Base-by-base conservation (phyloP, 64 coral and sea anemone species). In the Actinia tenebrosa region DNA sequence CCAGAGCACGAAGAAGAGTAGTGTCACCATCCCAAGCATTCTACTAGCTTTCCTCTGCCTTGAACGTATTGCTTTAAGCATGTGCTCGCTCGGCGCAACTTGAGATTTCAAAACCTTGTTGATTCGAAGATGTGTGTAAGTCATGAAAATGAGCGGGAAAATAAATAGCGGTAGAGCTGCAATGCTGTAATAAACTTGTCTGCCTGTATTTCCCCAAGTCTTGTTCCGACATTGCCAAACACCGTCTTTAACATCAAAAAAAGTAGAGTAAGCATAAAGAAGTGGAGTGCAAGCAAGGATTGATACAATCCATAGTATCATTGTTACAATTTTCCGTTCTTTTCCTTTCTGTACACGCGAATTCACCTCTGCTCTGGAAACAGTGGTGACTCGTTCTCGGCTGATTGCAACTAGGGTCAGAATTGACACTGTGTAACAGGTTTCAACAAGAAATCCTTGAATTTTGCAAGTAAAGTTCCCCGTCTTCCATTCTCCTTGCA, bases 121-220 rank as follows among this genome's bases (percentile, higher is more conserved):
- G 60, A 96, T 93, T n/a, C 79, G 86, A 10, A 93, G 19, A 69
- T 96, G 94, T 2, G 94, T 90, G 78, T 80, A 87, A 14, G 82
- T 66, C 91, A 96, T 96, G 8, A 90, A 82, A 17, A 61, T 22
- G 17, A 93, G 85, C 5, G 94, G 94, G 55, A 90, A 52, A 77
- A 96, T 16, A 84, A 88, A 96, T 10, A 96, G 64, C 19, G 86
- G 47, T 3, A 77, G 71, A 22, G 71, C 80, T 42, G 82, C 58
- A 17, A 96, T 20, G 59, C 87, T 90, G 83, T 96, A 96, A n/a
- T 96, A 96, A 83, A 96, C 83, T 64, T 86, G 88, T 46, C 94
- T 92, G 26, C 85, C 88, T 17, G 87, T n/a, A 71, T 96, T n/a
- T 3, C 20, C 47, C 85, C 91, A 96, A 37, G 88, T 80, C 3